phyloP scores from a whole-genome alignment of 2,797 vertebrate species.

The Peromyscus attwateri region DNA sequence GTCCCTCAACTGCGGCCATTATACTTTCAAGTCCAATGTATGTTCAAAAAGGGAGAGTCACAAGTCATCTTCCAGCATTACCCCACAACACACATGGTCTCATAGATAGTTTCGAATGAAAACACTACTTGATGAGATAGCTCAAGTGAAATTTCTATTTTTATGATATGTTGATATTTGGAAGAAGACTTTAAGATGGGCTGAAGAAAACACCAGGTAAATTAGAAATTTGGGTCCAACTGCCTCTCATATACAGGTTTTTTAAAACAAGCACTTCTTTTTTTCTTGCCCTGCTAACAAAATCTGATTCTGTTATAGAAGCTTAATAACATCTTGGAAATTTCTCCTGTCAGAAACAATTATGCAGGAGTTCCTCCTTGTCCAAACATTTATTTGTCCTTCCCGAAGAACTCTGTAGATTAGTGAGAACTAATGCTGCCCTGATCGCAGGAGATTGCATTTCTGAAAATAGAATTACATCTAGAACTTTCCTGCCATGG shows the following conservation, averaged over 20 bases:
- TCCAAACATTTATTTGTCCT: conserved; percentile 69
- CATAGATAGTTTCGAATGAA: neutral
- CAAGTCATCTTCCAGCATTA: neutral
- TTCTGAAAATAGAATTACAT: conserved; percentile 61
- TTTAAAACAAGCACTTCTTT: neutral
- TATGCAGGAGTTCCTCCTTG: conserved; percentile 43
- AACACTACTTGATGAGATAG: neutral
- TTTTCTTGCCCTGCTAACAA: conserved; percentile 59
- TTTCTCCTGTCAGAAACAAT: conserved; percentile 73
- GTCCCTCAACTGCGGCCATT: neutral
- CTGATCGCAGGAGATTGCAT: conserved; percentile 52
- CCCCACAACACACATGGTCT: neutral
- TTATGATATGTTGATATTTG: conserved; percentile 42
- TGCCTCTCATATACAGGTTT: neutral
- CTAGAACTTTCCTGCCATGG: conserved; percentile 52
- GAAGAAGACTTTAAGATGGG: neutral
- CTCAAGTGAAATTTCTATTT: neutral
- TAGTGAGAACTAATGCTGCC: conserved; percentile 61
- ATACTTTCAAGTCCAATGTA: neutral
- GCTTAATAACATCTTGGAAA: conserved; percentile 71
- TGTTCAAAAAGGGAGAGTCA: neutral
- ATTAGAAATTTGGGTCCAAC: neutral
- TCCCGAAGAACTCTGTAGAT: conserved; percentile 62
- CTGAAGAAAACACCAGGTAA: neutral
- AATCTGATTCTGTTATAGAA: conserved; percentile 64